Evolutionary conservation across 1,140 invertebrate genomes (phyloP).

Genomic region (Adoxophyes honmai): DNA sequence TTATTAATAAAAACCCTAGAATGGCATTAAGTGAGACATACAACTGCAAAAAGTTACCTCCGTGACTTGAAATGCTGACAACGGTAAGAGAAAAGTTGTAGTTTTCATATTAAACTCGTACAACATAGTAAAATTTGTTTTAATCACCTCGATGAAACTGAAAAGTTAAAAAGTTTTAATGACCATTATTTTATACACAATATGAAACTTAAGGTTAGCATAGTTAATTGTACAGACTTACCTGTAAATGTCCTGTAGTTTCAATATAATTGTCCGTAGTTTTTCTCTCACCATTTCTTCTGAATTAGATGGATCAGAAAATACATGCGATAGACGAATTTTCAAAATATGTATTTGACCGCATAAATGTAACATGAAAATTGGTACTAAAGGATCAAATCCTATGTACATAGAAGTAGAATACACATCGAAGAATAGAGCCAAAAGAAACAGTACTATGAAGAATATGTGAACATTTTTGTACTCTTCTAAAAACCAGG

Average conservation of each 20-base stretch:
- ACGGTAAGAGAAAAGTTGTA: constrained; percentile 37
- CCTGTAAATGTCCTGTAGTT: constrained; percentile 40
- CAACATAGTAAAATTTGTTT: constrained; percentile 33
- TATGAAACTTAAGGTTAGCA: too few species aligned
- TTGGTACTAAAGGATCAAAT: constrained; percentile 40
- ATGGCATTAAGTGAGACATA: not conserved
- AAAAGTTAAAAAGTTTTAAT: constrained; percentile 17
- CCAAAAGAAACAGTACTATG: constrained; percentile 22
- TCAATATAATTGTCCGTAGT: constrained; percentile 33
- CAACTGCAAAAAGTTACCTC: constrained; percentile 28
- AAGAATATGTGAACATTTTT: constrained; percentile 25
- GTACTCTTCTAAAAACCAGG: constrained; percentile 24
- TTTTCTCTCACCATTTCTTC: constrained; percentile 18
- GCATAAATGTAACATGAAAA: constrained; percentile 37
- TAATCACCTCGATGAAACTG: constrained; percentile 32
- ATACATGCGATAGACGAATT: constrained; percentile 25
- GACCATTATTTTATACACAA: too few species aligned
- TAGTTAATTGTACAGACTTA: too few species aligned
- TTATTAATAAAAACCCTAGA: constrained; percentile 4
- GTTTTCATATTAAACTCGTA: constrained; percentile 48
- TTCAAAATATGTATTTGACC: constrained; percentile 36
- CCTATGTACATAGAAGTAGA: constrained; percentile 29
- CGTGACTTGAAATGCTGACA: constrained; percentile 41
- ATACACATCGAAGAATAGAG: constrained; percentile 27
- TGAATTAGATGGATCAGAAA: constrained; percentile 2